Base-by-base conservation (phyloP, 1,140 invertebrate genomes). In the Pissodes strobi region DNA sequence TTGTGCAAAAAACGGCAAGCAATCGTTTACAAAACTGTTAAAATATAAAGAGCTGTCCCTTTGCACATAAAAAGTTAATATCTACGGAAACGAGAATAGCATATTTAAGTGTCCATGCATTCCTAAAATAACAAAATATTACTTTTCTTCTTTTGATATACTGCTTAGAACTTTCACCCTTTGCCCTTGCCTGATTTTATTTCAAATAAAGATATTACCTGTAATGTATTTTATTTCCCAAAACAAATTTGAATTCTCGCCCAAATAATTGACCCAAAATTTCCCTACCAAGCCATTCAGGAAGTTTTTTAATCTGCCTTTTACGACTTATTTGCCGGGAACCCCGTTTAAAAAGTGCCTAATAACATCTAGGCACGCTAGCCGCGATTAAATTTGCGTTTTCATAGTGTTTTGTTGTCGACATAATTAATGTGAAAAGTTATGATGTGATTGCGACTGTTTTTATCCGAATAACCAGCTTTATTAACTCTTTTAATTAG, bases 381-480 rank as follows among this genome's bases (percentile, higher is more conserved):
- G 27, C 57, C 18, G 13, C 49, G 59, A 62, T 62, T 53, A 62
- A 62, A 62, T 53, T 62, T 62, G 59, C 59, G 59, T 62, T 62
- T 43, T 27, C 38, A 49, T 53, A 62, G 59, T 62, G 59, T 53
- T 62, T 45, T 53, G 59, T 53, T 62, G 57, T 48, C 57, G 59
- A 62, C 59, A 53, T 62, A 62, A 62, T 62, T 52, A 62, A 62
- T 62, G 59, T 53, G 46, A 51, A 59, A 59, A 59, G 46, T 61
- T 61, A 61, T 15, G 58, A 41, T 61, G 58, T 61, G 58, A 61
- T 61, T 51, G 58, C 30, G 48, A 48, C 15, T 49, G 41, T 59
- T 59, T 59, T 59, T 59, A 13, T 37, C 13, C 23, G 23, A 45
- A 25, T 52, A 61, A 61, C 43, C 34, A 27, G 57, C 27, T 57